These are phyloP conservation scores for Leptonema lineaticorne DNA, from an alignment of 1,140 invertebrate species.

Conservation along the genomic window DNA sequence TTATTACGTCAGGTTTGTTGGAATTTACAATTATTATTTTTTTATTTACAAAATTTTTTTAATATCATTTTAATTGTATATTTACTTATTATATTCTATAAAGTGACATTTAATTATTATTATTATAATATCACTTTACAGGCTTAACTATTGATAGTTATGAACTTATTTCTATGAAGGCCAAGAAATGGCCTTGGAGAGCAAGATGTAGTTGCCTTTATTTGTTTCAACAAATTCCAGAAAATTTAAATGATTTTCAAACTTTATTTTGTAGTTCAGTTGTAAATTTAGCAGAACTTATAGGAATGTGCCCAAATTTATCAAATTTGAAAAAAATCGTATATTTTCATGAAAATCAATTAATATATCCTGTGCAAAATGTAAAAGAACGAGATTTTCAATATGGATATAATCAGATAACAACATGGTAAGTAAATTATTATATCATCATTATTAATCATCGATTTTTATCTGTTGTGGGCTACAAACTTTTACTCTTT, in stretches of 20 bases:
- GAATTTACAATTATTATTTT: background rate
- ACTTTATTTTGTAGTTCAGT: constrained; percentile 72
- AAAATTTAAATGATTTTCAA: constrained; percentile 54
- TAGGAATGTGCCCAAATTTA: constrained; percentile 68
- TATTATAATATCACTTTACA: constrained; percentile 32
- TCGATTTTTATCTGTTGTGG: no score
- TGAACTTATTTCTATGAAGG: constrained; percentile 60
- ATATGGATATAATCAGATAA: constrained; percentile 77
- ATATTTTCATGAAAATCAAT: constrained; percentile 81
- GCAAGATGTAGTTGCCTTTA: constrained; percentile 68
- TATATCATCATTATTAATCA: no score
- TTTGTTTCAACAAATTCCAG: constrained; percentile 63
- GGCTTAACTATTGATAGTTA: constrained; percentile 46
- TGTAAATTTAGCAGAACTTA: constrained; percentile 68
- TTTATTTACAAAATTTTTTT: no score
- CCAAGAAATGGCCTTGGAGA: constrained; percentile 81
- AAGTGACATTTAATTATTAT: no score
- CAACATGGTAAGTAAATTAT: constrained; percentile 66
- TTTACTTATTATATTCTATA: no score
- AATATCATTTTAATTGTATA: no score
- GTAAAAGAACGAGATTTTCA: constrained; percentile 73
- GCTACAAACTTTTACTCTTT: no score
- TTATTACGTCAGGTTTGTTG: constrained; percentile 55
- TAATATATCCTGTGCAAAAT: constrained; percentile 69
- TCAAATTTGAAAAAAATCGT: constrained; percentile 63